Percentiles rank a stretch among this genome's conserved stretches.
Conservation (phyloP, 2,113 vertebrate species). For the Empidonax traillii region DNA sequence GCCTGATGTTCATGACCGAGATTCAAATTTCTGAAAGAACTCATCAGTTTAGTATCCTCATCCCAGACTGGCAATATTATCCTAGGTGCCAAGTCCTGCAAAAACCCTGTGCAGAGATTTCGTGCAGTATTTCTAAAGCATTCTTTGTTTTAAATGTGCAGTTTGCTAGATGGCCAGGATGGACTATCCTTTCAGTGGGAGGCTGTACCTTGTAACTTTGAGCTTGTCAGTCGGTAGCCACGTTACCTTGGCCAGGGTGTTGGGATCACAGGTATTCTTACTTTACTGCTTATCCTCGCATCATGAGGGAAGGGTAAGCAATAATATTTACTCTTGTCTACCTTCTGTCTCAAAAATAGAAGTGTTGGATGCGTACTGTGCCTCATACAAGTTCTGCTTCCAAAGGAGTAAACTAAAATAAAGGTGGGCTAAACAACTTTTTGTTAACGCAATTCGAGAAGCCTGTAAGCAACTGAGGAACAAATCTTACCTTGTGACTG, state of each 20-base stretch:
- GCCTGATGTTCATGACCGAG: not conserved
- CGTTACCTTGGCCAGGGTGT: not conserved
- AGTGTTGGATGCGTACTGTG: not conserved
- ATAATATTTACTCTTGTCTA: not conserved
- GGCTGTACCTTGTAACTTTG: not conserved
- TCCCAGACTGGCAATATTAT: not conserved
- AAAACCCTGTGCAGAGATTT: not conserved
- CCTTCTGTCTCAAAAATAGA: not conserved
- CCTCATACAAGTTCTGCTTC: not conserved
- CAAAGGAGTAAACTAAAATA: not conserved
- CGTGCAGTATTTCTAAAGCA: not conserved
- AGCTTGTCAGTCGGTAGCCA: not conserved
- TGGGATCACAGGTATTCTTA: not conserved
- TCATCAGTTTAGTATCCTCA: not conserved
- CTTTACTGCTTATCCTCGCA: not conserved
- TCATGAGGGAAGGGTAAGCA: not conserved
- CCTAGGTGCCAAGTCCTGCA: not conserved
- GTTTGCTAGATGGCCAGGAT: not conserved
- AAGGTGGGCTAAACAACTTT: not conserved
- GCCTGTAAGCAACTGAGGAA: not conserved
- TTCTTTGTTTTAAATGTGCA: not conserved
- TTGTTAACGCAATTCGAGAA: not conserved
- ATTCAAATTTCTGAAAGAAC: not conserved
- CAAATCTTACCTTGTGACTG: not conserved
- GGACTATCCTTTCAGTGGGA: not conserved